Conservation (phyloP, 2,888 invertebrate species). For the Priapulus caudatus region DNA sequence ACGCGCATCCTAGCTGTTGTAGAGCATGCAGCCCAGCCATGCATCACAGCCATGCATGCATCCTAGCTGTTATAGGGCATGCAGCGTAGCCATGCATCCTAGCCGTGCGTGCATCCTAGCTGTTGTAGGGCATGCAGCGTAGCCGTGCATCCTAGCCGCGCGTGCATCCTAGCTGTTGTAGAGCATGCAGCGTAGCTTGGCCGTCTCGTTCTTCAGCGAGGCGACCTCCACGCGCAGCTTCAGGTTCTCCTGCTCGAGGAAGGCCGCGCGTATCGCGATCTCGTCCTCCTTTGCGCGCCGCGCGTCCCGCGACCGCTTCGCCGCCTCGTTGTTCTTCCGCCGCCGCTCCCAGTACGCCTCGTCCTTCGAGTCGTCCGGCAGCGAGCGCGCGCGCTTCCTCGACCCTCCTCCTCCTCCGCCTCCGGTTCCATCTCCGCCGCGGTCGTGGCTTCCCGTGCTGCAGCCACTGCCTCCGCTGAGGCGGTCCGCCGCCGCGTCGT, state of each 20-base stretch:
- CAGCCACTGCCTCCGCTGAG: conserved; percentile 6
- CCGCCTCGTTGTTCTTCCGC: conserved; percentile 84
- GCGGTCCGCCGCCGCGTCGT: conserved; percentile 12
- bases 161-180: conserved; percentile 31
- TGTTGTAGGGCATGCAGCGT: too few relatives aligned
- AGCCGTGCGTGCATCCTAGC: too few relatives aligned
- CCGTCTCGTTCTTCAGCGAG: conserved; percentile 51
- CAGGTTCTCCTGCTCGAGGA: conserved; percentile 74
- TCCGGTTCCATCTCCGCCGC: conserved; percentile 5
- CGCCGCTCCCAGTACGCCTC: conserved; percentile 75
- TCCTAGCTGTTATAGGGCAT: too few relatives aligned
- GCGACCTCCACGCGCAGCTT: conserved; percentile 58
- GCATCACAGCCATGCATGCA: too few relatives aligned
- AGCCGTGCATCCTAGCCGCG: too few relatives aligned
- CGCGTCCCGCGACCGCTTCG: conserved; percentile 81
- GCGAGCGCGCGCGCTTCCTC: conserved; percentile 26
- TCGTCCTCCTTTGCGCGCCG: conserved; percentile 81
- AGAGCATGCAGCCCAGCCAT: too few relatives aligned
- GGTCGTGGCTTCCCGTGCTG: conserved; percentile 1
- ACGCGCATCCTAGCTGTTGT: too few relatives aligned
- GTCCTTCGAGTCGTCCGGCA: conserved; percentile 48
- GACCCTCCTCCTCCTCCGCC: conserved; percentile 8
- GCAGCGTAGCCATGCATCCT: too few relatives aligned
- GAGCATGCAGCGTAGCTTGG: conserved; percentile 46
- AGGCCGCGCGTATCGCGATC: conserved; percentile 73